A percentile compares a stretch with the other conserved stretches of the same genome.
Evolutionary conservation across 2,113 vertebrate species (phyloP).

Genomic region (Nerophis lumbriciformis): DNA sequence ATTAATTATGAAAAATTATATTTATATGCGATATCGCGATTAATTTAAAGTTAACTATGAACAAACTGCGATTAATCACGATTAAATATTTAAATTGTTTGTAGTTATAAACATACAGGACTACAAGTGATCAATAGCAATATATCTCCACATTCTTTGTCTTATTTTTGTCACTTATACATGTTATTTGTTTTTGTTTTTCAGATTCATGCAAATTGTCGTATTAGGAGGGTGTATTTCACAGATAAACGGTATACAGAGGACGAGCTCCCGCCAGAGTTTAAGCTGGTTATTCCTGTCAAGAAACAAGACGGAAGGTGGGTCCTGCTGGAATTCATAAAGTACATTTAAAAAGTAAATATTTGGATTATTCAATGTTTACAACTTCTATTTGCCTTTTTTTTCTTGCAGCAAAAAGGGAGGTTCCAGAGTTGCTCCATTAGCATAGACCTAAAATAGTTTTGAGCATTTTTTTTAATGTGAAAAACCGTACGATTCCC

Average conservation of each 20-base stretch:
- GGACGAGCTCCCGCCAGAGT: constrained; percentile 94
- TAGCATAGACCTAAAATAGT: background rate
- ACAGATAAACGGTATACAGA: constrained; percentile 94
- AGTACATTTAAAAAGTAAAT: background rate
- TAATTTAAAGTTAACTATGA: too few species aligned
- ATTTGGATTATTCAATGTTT: background rate
- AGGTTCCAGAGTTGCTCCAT: background rate
- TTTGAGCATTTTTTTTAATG: background rate
- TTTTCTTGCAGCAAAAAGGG: constrained; percentile 6
- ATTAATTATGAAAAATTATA: too few species aligned
- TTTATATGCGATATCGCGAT: too few species aligned
- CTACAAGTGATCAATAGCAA: too few species aligned
- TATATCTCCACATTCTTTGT: background rate
- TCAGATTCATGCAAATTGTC: constrained; percentile 96
- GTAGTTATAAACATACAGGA: too few species aligned
- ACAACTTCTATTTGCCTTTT: background rate
- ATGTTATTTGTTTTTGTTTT: background rate
- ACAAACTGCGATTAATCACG: too few species aligned
- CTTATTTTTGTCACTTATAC: background rate
- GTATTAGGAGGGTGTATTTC: constrained; percentile 94
- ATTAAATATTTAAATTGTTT: too few species aligned
- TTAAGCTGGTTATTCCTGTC: constrained; percentile 92
- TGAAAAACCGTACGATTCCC: background rate
- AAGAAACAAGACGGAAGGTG: constrained; percentile 93
- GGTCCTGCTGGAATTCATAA: constrained; percentile 14